Evolutionary conservation across 2,888 invertebrate genomes (phyloP).

Genomic region (Cheilosia vulpina): DNA sequence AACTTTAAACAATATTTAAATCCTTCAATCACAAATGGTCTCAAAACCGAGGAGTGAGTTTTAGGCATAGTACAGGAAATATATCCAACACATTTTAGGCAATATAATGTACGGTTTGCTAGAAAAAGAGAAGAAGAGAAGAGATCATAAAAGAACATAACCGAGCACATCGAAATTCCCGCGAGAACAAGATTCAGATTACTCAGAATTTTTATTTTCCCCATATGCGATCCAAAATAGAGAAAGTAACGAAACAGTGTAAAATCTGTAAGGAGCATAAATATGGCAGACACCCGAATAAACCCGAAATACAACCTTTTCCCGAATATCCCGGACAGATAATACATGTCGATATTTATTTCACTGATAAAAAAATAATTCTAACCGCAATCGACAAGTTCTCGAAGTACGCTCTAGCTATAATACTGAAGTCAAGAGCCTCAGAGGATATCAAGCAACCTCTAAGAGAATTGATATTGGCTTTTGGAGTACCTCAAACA

Average conservation of each 20-base stretch:
- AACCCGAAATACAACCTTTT: background rate
- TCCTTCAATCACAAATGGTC: slow-evolving; percentile 34
- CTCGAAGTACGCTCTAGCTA: background rate
- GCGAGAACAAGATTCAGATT: background rate
- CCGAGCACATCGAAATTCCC: background rate
- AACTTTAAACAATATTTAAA: slow-evolving; percentile 27
- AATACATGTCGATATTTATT: background rate
- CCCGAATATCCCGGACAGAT: background rate
- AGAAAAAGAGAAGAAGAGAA: background rate
- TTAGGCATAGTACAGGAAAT: background rate
- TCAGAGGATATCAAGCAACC: slow-evolving; percentile 32
- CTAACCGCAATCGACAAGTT: background rate
- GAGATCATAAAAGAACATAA: background rate
- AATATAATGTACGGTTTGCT: background rate
- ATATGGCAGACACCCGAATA: background rate
- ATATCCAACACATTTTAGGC: background rate
- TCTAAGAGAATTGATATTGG: slow-evolving; percentile 24
- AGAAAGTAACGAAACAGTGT: background rate
- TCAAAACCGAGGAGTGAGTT: slow-evolving; percentile 6
- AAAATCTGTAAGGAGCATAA: background rate
- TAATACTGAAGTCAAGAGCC: slow-evolving; percentile 27
- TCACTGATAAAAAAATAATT: background rate
- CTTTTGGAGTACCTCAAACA: slow-evolving; percentile 28
- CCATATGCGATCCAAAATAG: background rate
- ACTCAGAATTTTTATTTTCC: background rate